phyloP scores from a whole-genome alignment of 2,113 vertebrate species.

The Sebastes fasciatus region DNA sequence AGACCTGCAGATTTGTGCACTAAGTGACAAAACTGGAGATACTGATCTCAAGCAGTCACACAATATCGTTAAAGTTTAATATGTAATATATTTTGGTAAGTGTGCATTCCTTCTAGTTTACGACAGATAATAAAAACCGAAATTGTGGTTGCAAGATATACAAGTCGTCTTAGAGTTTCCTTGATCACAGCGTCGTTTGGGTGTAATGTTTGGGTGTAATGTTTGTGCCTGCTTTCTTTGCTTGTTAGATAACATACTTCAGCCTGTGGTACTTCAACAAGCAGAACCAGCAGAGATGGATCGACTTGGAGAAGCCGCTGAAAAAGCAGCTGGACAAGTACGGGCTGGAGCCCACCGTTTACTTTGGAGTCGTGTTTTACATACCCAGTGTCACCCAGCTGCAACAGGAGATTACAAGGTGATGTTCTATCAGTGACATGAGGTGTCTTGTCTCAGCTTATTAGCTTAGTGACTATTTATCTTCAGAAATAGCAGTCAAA shows the following conservation, averaged over 20 bases:
- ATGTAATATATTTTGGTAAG: background rate
- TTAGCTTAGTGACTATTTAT: background rate
- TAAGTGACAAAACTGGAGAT: background rate
- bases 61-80: background rate
- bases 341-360: slow-evolving; percentile 94
- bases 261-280: slow-evolving; percentile 99
- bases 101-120: background rate
- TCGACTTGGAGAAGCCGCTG: slow-evolving; percentile 96
- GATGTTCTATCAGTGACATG: slow-evolving; percentile 39
- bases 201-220: slow-evolving; percentile 25
- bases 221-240: slow-evolving; percentile 38
- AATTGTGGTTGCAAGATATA: background rate
- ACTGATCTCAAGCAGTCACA: background rate
- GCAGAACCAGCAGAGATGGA: slow-evolving; percentile 97
- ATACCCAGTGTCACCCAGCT: slow-evolving; percentile 92
- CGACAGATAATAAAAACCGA: background rate
- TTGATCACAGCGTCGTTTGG: background rate
- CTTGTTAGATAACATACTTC: slow-evolving; percentile 92
- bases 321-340: slow-evolving; percentile 99
- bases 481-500: background rate
- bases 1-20: background rate
- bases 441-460: slow-evolving; percentile 6
- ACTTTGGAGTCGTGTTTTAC: slow-evolving; percentile 97
- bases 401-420: slow-evolving; percentile 99
- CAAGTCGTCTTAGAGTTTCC: background rate